Evolutionary conservation across 2,113 vertebrate genomes (phyloP).

Genomic region (Hepsetus odoe): DNA sequence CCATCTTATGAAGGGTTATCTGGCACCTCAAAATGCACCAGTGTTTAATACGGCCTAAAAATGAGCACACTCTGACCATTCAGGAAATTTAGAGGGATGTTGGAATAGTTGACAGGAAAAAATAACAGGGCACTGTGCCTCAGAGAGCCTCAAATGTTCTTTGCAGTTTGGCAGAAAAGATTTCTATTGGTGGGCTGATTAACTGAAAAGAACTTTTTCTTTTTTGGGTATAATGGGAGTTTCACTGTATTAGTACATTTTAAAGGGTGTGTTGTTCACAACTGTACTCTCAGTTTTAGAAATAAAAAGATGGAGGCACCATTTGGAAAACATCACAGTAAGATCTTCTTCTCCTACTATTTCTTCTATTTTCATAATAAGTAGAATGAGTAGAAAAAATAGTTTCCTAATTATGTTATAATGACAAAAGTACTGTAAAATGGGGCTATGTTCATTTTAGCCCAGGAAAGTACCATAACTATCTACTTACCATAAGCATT

Average conservation of each 20-base stretch:
- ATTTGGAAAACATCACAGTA: no score
- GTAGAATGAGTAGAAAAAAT: no score
- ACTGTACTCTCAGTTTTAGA: no score
- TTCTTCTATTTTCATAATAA: no score
- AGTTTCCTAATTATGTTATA: no score
- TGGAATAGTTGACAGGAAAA: not conserved
- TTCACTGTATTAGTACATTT: not conserved
- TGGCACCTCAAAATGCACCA: not conserved
- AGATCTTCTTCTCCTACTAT: no score
- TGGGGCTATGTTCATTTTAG: no score
- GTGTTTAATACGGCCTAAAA: not conserved
- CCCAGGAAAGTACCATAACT: no score
- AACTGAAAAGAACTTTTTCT: not conserved
- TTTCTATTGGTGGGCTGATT: not conserved
- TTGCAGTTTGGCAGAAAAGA: not conserved
- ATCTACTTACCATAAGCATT: no score
- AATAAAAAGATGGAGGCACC: no score
- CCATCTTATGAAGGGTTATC: not conserved
- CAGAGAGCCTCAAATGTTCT: not conserved
- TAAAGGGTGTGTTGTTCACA: not conserved
- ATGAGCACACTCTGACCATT: not conserved
- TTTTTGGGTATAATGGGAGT: not conserved
- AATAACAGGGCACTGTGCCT: constrained; percentile 7
- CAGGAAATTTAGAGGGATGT: not conserved
- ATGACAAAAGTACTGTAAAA: no score